phyloP scores from a whole-genome alignment of 2,888 invertebrate species.

The Nasonovia ribisnigri region DNA sequence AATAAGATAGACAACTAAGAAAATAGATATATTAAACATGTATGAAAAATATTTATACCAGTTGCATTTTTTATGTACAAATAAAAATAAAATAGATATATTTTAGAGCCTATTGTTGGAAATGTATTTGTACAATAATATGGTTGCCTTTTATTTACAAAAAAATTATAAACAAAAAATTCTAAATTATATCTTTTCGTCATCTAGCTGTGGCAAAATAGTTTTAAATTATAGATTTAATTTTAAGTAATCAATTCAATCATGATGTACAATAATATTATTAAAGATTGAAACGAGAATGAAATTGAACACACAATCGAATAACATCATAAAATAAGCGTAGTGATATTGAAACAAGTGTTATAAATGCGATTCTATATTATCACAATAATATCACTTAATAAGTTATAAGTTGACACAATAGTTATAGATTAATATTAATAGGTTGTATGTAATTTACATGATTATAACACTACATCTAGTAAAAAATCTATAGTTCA shows the following conservation, averaged over 20 bases:
- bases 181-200: too few species aligned
- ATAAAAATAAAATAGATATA: not conserved
- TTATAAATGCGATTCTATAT: not conserved
- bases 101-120: not conserved
- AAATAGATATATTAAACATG: not conserved
- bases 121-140: not conserved
- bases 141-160: not conserved
- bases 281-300: not conserved
- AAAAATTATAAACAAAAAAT: not conserved
- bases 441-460: not conserved
- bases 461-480: not conserved
- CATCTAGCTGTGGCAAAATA: not conserved
- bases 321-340: not conserved
- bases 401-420: not conserved
- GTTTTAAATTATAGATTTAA: not conserved
- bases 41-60: not conserved
- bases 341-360: not conserved
- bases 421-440: not conserved
- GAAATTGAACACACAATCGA: not conserved
- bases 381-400: not conserved
- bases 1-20: not conserved
- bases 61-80: not conserved
- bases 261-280: not conserved
- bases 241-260: not conserved
- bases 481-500: not conserved